Evolutionary conservation across 2,797 vertebrate genomes (phyloP).

Genomic region (Coracias cyanogaster): DNA sequence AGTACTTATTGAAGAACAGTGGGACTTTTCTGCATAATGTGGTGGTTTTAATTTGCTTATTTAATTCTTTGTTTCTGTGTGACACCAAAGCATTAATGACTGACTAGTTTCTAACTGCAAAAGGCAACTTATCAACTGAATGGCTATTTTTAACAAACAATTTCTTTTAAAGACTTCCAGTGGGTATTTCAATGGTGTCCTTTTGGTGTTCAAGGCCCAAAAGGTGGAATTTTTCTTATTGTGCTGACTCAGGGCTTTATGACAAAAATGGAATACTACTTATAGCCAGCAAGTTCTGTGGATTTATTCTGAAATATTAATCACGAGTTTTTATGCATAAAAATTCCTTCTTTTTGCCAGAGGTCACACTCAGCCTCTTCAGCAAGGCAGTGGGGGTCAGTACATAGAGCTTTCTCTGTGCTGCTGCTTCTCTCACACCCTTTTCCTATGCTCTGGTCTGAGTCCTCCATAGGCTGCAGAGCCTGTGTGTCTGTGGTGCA

Average conservation of each 20-base stretch:
- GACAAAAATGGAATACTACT: neutral
- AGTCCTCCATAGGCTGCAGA: neutral
- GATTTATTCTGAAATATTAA: neutral
- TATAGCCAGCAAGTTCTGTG: neutral
- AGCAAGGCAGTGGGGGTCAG: fast-evolving
- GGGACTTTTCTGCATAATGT: neutral
- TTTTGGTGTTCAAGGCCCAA: neutral
- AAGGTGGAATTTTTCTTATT: neutral
- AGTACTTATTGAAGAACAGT: neutral
- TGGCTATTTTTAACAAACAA: neutral
- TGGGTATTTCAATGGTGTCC: neutral
- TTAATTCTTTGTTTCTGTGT: neutral
- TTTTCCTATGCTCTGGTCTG: fast-evolving
- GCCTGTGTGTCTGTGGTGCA: neutral
- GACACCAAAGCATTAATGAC: neutral
- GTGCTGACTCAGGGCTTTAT: neutral
- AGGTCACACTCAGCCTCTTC: neutral
- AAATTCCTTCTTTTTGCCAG: neutral
- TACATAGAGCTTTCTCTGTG: neutral
- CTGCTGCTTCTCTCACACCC: neutral
- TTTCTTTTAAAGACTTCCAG: neutral
- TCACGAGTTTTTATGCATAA: neutral
- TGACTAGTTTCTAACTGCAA: neutral
- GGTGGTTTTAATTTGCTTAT: neutral
- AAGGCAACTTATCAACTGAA: neutral